phyloP scores from a whole-genome alignment of 2,113 vertebrate species.

The Sebastes schlegelii region DNA sequence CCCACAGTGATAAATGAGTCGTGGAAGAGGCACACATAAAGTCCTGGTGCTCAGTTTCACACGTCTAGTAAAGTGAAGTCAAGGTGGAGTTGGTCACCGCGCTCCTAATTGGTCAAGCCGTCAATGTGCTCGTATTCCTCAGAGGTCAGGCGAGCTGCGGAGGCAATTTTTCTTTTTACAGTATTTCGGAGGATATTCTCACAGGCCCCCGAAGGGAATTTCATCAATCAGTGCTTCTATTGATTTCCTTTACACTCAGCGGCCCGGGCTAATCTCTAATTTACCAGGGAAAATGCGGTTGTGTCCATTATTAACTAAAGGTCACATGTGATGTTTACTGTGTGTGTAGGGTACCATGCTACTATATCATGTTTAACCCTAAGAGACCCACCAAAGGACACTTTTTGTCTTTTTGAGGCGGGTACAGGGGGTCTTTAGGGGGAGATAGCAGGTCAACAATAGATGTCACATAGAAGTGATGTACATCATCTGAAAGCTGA shows the following conservation, averaged over 20 bases:
- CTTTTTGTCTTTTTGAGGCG: too few species aligned
- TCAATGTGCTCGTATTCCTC: slow-evolving; percentile 32
- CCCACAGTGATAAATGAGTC: slow-evolving; percentile 56
- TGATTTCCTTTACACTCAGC: slow-evolving; percentile 50
- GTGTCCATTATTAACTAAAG: slow-evolving; percentile 42
- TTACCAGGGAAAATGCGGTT: slow-evolving; percentile 9
- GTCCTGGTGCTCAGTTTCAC: slow-evolving; percentile 37
- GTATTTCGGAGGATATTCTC: slow-evolving; percentile 45
- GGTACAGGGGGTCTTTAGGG: too few species aligned
- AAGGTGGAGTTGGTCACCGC: slow-evolving; percentile 22
- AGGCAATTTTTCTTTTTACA: slow-evolving; percentile 31
- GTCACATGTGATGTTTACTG: slow-evolving; percentile 27
- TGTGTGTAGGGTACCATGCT: not conserved
- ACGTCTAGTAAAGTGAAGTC: slow-evolving; percentile 18
- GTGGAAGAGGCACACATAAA: slow-evolving; percentile 3
- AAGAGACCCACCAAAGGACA: too few species aligned
- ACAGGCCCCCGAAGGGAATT: slow-evolving; percentile 32
- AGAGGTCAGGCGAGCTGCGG: slow-evolving; percentile 40
- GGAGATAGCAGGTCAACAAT: too few species aligned
- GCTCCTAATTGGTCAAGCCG: slow-evolving; percentile 25
- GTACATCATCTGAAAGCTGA: too few species aligned
- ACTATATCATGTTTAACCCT: not conserved
- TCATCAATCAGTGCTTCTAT: slow-evolving; percentile 49
- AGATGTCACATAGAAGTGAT: too few species aligned
- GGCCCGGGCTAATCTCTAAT: slow-evolving; percentile 27